Evolutionary conservation across 37 sponge, comb jelly and placozoan species (phyloP).

Genomic region (Cliona cf. orientalis): DNA sequence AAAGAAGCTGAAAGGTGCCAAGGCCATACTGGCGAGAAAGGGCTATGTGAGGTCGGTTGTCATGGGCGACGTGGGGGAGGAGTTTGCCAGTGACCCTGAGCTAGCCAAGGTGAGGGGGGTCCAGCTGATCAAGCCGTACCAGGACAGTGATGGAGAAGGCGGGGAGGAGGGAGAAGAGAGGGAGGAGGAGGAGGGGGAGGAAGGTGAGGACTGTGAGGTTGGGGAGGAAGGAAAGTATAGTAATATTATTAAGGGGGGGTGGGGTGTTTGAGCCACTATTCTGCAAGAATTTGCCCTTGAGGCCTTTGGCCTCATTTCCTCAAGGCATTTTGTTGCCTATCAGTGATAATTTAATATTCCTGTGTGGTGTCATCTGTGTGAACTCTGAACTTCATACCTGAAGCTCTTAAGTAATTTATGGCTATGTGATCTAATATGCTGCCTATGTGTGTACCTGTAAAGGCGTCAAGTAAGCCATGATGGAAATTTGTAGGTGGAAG

Average conservation of each 20-base stretch:
- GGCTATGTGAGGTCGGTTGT: not conserved
- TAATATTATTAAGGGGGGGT: not conserved
- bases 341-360: too few relatives aligned
- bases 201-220: constrained; percentile 1
- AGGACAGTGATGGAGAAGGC: not conserved
- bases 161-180: constrained; percentile 20
- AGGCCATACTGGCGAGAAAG: not conserved
- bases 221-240: not conserved
- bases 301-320: too few relatives aligned
- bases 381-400: too few relatives aligned
- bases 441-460: too few relatives aligned
- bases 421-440: too few relatives aligned
- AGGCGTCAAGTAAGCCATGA: too few relatives aligned
- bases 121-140: constrained; percentile 22
- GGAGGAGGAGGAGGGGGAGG: constrained; percentile 45
- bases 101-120: not conserved
- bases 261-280: too few relatives aligned
- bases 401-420: too few relatives aligned
- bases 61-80: not conserved
- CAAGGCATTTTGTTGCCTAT: too few relatives aligned
- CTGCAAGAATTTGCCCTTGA: too few relatives aligned
- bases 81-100: constrained; percentile 12
- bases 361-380: not conserved
- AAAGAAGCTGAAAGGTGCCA: not conserved
- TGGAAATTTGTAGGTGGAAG: too few relatives aligned